phyloP scores from a whole-genome alignment of 2,797 vertebrate species.

The Urosaurus nigricauda region DNA sequence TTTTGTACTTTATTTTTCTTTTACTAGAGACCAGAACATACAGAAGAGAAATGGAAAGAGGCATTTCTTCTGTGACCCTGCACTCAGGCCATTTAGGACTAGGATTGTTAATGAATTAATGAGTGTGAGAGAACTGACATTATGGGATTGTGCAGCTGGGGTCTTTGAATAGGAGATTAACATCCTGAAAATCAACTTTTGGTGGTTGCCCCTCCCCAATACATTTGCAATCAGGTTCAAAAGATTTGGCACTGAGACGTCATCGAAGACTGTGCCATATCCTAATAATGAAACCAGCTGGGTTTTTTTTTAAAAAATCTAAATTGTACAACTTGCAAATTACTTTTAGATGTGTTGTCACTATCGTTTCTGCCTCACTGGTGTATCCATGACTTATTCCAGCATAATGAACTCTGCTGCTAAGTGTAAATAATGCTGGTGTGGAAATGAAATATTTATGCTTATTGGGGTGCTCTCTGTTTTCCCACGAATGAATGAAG shows the following conservation, averaged over 20 bases:
- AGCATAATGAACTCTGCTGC: conserved; percentile 50
- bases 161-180: neutral
- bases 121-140: neutral
- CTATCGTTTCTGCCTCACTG: conserved; percentile 50
- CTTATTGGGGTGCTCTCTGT: conserved; percentile 40
- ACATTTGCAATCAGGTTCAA: neutral
- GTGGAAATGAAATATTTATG: conserved; percentile 34
- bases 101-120: neutral
- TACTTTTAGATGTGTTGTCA: neutral
- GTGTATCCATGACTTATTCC: conserved; percentile 23
- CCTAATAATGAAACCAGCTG: neutral
- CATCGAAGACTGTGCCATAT: neutral
- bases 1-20: neutral
- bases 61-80: neutral
- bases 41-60: too few species aligned
- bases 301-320: conserved; percentile 18
- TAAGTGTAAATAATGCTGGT: conserved; percentile 54
- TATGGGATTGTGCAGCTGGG: neutral
- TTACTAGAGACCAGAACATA: neutral
- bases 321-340: neutral
- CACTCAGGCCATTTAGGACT: too few species aligned
- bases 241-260: neutral
- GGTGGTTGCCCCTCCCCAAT: neutral
- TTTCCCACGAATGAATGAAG: conserved; percentile 40
- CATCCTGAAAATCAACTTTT: neutral